A percentile compares a stretch with the other conserved stretches of the same genome.
Evolutionary conservation across 1,140 invertebrate species (phyloP).

Genomic region (Trissolcus basalis): DNA sequence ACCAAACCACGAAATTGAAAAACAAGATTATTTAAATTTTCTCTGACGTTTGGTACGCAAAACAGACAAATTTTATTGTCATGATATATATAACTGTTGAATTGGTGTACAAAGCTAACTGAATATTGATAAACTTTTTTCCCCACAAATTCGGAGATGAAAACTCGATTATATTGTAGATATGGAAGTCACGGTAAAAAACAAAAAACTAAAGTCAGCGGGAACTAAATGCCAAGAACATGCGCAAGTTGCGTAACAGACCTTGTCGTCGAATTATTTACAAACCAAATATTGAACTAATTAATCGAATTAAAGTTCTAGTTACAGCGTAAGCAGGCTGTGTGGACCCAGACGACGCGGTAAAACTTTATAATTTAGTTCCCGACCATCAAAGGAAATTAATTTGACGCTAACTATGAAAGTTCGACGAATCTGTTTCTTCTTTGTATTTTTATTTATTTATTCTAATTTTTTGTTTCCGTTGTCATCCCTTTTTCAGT

Average conservation of each 20-base stretch:
- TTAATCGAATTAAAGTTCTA: constrained; percentile 53
- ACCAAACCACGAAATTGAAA: too few species aligned
- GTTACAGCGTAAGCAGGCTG: constrained; percentile 28
- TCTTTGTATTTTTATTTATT: neutral
- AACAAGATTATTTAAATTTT: too few species aligned
- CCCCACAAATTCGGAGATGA: too few species aligned
- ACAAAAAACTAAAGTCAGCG: constrained; percentile 6
- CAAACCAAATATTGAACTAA: constrained; percentile 51
- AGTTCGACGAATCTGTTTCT: constrained; percentile 15
- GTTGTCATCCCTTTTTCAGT: neutral
- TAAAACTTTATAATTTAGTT: constrained; percentile 58
- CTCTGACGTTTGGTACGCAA: too few species aligned
- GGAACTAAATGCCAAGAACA: constrained; percentile 2
- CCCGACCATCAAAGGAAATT: constrained; percentile 42
- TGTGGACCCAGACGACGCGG: constrained; percentile 33
- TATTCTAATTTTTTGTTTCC: too few species aligned
- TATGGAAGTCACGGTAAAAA: too few species aligned
- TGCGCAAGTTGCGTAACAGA: constrained; percentile 26
- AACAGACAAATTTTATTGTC: too few species aligned
- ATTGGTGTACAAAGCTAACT: too few species aligned
- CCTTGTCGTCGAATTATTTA: constrained; percentile 45
- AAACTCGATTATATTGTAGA: too few species aligned
- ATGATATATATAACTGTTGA: too few species aligned
- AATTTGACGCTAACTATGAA: constrained; percentile 38
- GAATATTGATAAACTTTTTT: too few species aligned